Evolutionary conservation across 1,140 invertebrate species (phyloP).

Genomic region (Scaptodrosophila lebanonensis): DNA sequence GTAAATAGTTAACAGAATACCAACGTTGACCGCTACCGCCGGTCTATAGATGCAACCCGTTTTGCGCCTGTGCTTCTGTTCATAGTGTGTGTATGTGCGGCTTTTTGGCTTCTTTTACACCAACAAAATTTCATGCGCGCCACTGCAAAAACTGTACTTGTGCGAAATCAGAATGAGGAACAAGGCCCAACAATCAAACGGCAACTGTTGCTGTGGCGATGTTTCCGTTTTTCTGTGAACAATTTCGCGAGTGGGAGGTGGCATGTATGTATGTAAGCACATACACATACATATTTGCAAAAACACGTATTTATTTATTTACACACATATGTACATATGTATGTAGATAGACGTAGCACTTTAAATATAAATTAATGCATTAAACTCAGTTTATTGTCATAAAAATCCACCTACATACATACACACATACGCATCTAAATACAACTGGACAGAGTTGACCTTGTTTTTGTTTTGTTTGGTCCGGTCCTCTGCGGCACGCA

Average conservation of each 20-base stretch:
- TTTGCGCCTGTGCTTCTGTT: background rate
- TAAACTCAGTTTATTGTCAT: too few species aligned
- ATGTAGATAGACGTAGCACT: background rate
- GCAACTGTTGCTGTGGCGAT: too few species aligned
- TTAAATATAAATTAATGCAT: too few species aligned
- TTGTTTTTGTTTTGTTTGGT: slow-evolving; percentile 9
- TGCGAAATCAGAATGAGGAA: slow-evolving; percentile 6
- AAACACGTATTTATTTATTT: slow-evolving; percentile 23
- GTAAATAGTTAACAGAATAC: too few species aligned
- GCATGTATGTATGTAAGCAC: slow-evolving; percentile 5
- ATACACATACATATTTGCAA: slow-evolving; percentile 29
- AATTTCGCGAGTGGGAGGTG: slow-evolving; percentile 22
- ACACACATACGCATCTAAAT: background rate
- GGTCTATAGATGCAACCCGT: background rate
- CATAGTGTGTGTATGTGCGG: background rate
- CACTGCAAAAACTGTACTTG: slow-evolving; percentile 35
- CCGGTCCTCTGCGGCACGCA: background rate
- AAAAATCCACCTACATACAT: slow-evolving; percentile 29
- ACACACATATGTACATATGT: background rate
- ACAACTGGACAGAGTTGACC: background rate
- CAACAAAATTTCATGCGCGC: slow-evolving; percentile 16
- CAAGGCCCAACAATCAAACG: too few species aligned
- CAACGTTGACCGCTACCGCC: too few species aligned
- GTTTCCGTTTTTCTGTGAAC: too few species aligned
- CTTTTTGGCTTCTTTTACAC: slow-evolving; percentile 12